Evolutionary conservation across 1,140 invertebrate genomes (phyloP).

Genomic region (Gonioctena quinquepunctata): DNA sequence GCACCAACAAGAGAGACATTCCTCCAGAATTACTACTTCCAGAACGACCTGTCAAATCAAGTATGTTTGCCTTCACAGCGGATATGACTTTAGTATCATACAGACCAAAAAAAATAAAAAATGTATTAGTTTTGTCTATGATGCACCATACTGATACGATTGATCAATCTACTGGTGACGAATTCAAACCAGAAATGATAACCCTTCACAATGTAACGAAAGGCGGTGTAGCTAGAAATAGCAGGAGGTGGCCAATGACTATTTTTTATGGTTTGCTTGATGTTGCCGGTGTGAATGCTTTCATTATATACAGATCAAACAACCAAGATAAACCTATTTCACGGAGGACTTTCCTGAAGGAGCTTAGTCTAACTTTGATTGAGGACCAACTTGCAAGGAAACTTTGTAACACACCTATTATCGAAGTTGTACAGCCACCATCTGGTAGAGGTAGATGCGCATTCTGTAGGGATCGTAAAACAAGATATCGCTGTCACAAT

Average conservation of each 20-base stretch:
- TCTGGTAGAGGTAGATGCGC: too few relatives aligned
- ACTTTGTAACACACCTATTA: too few relatives aligned
- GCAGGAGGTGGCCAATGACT: background rate
- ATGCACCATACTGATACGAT: conserved; percentile 36
- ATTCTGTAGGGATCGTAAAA: too few relatives aligned
- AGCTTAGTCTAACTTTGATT: background rate
- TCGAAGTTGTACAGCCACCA: too few relatives aligned
- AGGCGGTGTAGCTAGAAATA: background rate
- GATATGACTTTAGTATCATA: conserved; percentile 39
- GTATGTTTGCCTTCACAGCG: conserved; percentile 27
- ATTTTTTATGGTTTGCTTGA: background rate
- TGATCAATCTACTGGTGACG: background rate
- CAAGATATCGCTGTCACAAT: too few relatives aligned
- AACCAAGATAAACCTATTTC: background rate
- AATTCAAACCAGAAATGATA: conserved; percentile 42
- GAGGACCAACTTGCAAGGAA: background rate
- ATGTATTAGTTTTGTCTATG: conserved; percentile 37
- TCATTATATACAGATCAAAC: background rate
- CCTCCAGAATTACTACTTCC: conserved; percentile 7
- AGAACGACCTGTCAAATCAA: conserved; percentile 8
- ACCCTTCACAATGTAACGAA: too few relatives aligned
- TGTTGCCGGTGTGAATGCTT: background rate
- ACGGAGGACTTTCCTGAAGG: background rate
- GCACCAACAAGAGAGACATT: conserved; percentile 16
- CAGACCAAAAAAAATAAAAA: conserved; percentile 35